phyloP scores from a whole-genome alignment of 2,888 invertebrate genomes.

The Theretra japonica region DNA sequence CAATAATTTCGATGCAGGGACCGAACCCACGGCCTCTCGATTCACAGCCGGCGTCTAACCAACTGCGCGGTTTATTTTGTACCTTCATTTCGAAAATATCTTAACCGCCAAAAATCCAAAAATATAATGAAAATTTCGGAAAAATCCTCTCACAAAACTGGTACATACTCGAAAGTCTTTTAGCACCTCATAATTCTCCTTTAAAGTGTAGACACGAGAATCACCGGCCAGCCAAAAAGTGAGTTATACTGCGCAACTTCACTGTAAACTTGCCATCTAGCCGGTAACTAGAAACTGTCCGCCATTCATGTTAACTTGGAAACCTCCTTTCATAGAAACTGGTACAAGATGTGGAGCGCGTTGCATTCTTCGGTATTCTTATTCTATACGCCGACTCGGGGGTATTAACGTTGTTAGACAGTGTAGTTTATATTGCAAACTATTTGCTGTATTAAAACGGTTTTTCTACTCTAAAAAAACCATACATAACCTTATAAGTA shows the following conservation, averaged over 20 bases:
- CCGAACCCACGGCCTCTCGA: no score
- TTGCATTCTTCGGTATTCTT: background rate
- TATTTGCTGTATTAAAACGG: no score
- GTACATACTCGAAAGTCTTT: background rate
- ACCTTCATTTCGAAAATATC: no score
- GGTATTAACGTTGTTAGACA: background rate
- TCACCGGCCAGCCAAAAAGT: background rate
- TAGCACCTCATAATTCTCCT: background rate
- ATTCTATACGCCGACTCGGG: background rate
- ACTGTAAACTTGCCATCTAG: conserved; percentile 14
- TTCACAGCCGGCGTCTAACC: no score
- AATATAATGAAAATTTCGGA: no score
- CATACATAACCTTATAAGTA: no score
- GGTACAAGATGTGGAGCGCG: background rate
- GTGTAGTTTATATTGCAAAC: no score
- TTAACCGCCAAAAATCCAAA: no score
- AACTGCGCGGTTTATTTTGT: no score
- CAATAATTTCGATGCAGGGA: no score
- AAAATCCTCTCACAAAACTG: background rate
- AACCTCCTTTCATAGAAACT: background rate
- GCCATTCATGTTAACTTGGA: conserved; percentile 9
- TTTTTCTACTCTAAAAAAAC: no score
- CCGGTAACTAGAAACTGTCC: conserved; percentile 6
- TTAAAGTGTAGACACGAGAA: background rate
- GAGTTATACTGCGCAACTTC: background rate